Evolutionary conservation across 1,140 invertebrate genomes (phyloP), one percentile per base, ranked within the genome.

Genomic region (Gonatopus flavifemur): DNA sequence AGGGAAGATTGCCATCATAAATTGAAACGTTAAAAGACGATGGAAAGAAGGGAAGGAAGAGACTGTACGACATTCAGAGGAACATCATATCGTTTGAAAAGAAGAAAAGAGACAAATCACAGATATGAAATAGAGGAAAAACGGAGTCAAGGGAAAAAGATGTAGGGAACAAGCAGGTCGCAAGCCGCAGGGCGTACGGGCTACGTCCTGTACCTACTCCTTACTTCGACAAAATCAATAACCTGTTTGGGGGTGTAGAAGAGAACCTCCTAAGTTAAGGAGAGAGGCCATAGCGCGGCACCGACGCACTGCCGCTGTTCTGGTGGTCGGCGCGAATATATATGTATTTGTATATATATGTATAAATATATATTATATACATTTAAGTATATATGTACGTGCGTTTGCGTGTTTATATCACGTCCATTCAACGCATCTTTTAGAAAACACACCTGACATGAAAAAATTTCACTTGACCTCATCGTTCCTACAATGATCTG

Each of bases 201-300:
- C 66, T 50, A 58, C 56, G 59, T 53, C 63, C 60, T n/a, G 67
- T 61, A 51, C 57, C 67, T n/a, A n/a, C n/a, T 72, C 67, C 69
- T 73, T 70, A 72, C 66, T 72, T 67, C 56, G 62, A 67, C 57
- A 73, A 73, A 73, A 73, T 73, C 70, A 73, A 73, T 73, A 73
- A 70, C 68, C 68, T 67, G 69, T 73, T 66, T 69, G 64, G 69
- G 59, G 62, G 66, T 67, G 66, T 67, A 63, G 64, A 57, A 69
- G 63, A 71, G 69, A 62, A 68, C 57, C 56, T n/a, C n/a, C n/a
- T n/a, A n/a, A n/a, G n/a, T n/a, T 66, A 70, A 72, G 68, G 64
- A 69, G 65, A 62, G 58, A 62, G 57, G 62, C 63, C 52, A 45
- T 55, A 57, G 59, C 47, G 41, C 35, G 46, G 57, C 55, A 67